A percentile compares a stretch with the other conserved stretches of the same genome.
phyloP scores from a whole-genome alignment of 2,113 vertebrate genomes.

The Aptenodytes patagonicus region DNA sequence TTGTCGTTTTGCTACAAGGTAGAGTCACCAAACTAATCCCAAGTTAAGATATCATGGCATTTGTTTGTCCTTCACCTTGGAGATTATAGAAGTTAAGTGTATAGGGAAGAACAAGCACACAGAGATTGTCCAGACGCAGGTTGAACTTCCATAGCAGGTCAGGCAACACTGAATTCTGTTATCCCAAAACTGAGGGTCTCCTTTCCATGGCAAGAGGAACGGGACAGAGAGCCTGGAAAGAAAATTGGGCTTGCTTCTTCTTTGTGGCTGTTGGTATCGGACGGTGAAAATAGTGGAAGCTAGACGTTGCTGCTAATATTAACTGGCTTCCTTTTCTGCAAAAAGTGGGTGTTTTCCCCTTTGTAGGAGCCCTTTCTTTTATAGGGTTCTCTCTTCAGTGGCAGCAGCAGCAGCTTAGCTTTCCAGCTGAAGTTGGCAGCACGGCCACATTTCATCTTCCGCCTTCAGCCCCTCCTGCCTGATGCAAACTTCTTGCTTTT shows the following conservation, averaged over 20 bases:
- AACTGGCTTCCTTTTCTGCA: neutral
- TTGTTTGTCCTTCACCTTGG: neutral
- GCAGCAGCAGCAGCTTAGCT: neutral
- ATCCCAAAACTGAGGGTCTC: neutral
- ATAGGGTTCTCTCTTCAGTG: neutral
- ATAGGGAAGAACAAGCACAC: neutral
- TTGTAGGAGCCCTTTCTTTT: neutral
- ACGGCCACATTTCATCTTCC: rapidly evolving
- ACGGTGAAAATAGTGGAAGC: neutral
- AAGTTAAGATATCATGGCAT: rapidly evolving
- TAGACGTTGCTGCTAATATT: neutral
- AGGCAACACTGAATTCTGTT: neutral
- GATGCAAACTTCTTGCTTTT: neutral
- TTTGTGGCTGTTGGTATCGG: neutral
- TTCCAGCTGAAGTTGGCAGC: neutral
- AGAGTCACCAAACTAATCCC: neutral
- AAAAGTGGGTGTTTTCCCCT: neutral
- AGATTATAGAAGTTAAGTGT: neutral
- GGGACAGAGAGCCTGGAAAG: neutral
- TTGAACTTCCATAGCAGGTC: neutral
- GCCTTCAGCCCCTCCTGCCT: neutral
- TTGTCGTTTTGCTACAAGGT: neutral
- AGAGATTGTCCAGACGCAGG: neutral
- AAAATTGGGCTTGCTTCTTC: neutral
- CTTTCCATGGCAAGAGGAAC: neutral